Conservation (phyloP, 2,888 invertebrate species). For the Lochmaea crataegi region DNA sequence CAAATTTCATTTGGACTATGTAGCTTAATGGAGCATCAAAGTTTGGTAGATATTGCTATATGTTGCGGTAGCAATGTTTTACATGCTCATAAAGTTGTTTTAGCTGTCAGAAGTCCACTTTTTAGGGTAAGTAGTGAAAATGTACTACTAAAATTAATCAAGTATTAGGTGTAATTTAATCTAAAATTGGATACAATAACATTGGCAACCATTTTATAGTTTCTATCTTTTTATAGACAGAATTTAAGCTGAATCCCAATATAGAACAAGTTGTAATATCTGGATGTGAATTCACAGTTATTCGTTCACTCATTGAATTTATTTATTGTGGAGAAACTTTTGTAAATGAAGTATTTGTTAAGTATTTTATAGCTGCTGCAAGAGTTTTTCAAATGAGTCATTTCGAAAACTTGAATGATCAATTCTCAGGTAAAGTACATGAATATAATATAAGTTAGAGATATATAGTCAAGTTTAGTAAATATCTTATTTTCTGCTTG, state of each 20-base stretch:
- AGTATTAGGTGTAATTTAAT: not conserved
- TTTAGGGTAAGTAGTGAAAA: conserved; percentile 71
- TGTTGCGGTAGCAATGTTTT: conserved; percentile 81
- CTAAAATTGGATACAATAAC: too few species aligned
- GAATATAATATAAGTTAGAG: not conserved
- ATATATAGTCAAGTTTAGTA: too few species aligned
- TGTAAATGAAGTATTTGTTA: conserved; percentile 75
- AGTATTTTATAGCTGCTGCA: conserved; percentile 76
- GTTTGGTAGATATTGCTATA: conserved; percentile 79
- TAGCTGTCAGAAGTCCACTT: conserved; percentile 79
- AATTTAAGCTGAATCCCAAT: conserved; percentile 69
- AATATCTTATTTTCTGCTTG: too few species aligned
- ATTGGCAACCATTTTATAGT: not conserved
- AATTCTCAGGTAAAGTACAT: conserved; percentile 43
- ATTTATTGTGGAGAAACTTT: conserved; percentile 83
- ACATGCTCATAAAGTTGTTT: conserved; percentile 79
- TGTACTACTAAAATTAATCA: not conserved
- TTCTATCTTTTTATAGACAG: conserved; percentile 64
- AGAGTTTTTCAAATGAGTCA: conserved; percentile 77
- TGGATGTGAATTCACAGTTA: conserved; percentile 77
- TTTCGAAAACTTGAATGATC: conserved; percentile 67
- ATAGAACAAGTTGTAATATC: conserved; percentile 72
- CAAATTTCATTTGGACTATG: conserved; percentile 77
- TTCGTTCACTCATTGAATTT: conserved; percentile 79
- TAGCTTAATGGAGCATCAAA: conserved; percentile 77